These are phyloP conservation scores for Coenonympha glycerion DNA, from an alignment of 2,888 invertebrate genomes.

Conservation along the genomic window DNA sequence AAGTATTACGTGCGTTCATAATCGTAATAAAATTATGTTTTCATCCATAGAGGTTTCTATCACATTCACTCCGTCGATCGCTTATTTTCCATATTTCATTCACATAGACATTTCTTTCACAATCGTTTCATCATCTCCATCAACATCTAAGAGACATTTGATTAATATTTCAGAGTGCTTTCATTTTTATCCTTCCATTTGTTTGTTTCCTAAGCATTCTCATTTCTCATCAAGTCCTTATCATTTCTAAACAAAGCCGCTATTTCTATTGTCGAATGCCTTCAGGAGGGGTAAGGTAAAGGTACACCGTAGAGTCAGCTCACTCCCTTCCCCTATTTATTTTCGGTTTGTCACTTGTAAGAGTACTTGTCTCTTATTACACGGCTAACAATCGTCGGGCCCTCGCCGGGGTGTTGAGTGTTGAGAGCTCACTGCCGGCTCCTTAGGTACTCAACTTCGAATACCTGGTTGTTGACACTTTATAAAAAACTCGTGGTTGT, in stretches of 20 bases:
- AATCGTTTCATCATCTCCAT: too few relatives aligned
- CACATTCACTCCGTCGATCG: neutral
- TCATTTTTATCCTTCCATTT: neutral
- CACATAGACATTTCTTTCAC: neutral
- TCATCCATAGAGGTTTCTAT: too few relatives aligned
- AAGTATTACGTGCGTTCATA: too few relatives aligned
- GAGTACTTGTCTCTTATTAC: conserved; percentile 11
- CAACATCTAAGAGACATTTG: neutral
- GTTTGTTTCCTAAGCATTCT: neutral
- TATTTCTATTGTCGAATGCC: neutral
- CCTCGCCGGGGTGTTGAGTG: neutral
- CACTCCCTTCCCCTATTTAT: conserved; percentile 1
- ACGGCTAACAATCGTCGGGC: conserved; percentile 8
- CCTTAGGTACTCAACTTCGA: neutral
- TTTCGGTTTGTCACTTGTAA: conserved; percentile 9
- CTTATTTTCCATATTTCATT: neutral
- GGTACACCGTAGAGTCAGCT: neutral
- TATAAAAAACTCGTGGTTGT: neutral
- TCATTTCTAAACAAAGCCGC: neutral
- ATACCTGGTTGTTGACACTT: neutral
- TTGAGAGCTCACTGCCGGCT: conserved; percentile 1
- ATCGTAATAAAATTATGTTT: too few relatives aligned
- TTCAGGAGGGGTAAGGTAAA: neutral
- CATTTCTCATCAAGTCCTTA: neutral
- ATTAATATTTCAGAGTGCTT: neutral